Evolutionary conservation across 1,140 invertebrate species (phyloP).

Genomic region (Sitobion miscanthi): DNA sequence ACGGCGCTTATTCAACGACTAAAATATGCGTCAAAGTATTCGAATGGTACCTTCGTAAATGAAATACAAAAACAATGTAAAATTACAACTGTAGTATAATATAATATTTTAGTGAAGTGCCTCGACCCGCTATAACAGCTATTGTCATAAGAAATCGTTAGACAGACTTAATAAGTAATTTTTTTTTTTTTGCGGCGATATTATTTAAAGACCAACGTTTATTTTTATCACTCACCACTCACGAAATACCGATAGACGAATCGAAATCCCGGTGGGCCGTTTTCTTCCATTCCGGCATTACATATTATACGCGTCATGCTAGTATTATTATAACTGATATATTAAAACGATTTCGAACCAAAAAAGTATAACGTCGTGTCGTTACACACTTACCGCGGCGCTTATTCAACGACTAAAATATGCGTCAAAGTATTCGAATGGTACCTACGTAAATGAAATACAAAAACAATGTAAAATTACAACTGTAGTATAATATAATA

Average conservation of each 20-base stretch:
- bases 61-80: neutral
- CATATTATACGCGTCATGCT: neutral
- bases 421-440: neutral
- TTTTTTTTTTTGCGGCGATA: no score
- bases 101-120: no score
- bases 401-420: neutral
- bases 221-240: constrained; percentile 14
- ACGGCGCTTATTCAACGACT: neutral
- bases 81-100: no score
- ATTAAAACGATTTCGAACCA: neutral
- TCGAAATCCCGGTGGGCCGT: neutral
- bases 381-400: neutral
- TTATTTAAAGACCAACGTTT: constrained; percentile 1
- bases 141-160: neutral
- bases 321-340: neutral
- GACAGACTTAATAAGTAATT: neutral
- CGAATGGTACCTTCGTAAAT: neutral
- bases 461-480: neutral
- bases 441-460: neutral
- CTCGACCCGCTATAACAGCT: no score
- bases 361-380: neutral
- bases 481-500: no score
- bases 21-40: neutral
- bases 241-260: constrained; percentile 8
- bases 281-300: neutral